Evolutionary conservation across 2,113 vertebrate species (phyloP), one percentile per base, ranked within the genome.

Genomic region (Aegotheles bennettii): DNA sequence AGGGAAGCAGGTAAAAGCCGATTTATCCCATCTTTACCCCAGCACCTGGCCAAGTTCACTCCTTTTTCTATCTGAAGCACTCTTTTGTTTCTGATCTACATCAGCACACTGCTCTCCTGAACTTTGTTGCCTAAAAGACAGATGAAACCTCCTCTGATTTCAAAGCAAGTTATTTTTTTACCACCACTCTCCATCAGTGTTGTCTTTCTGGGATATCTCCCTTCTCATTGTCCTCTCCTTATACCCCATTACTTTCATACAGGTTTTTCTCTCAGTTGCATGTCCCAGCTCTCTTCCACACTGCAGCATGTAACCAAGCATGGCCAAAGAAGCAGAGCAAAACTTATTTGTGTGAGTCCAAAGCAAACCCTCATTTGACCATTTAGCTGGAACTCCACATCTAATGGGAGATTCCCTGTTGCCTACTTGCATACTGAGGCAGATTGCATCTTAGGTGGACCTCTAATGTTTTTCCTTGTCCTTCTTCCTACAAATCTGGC

Each of bases 241-340:
- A 29, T 9, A 29, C 10, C 2, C 5, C 19, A 5, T 12, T 15
- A 33, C 19, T 63, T 59, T 26, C 33, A 54, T 11, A n/a, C 0
- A 3, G 25, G 26, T 6, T 90, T 60, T 84, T 70, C 16, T 70
- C 60, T 51, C 67, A 21, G 13, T 48, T 38, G 13, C 16, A 7
- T 18, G n/a, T 67, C 35, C 25, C 50, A 31, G 2, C 7, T 83
- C 19, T 77, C 48, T 23, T 68, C 70, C 19, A 11, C 26, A 26
- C 23, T 45, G 57, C 20, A 26, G 1, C 1, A 0, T 7, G 11
- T 35, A 67, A 43, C 13, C 4, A 33, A 47, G 23, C 6, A 21
- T 1, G 3, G 45, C 2, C 33, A 80, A 26, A 63, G 29, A 76
- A 42, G 4, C 45, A 70, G 45, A 42, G 13, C 6, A 70, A 81